Conservation (phyloP, 2,888 invertebrate species). For the Melitaea athalia region DNA sequence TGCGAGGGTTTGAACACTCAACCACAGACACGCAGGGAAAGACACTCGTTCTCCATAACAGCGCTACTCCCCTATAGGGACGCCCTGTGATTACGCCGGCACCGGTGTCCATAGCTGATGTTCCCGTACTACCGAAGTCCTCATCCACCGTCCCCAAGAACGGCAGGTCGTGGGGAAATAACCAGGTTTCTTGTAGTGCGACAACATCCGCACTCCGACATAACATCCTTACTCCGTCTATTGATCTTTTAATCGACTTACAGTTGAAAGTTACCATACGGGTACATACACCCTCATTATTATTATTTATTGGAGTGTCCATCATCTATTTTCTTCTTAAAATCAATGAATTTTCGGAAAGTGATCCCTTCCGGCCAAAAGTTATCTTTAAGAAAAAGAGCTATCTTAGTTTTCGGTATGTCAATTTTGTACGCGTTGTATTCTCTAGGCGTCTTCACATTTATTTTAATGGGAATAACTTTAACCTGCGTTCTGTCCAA, state of each 20-base stretch:
- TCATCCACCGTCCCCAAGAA: neutral
- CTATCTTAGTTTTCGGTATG: neutral
- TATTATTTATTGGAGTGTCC: slow-evolving; percentile 1
- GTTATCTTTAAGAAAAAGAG: neutral
- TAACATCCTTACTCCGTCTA: too few species aligned
- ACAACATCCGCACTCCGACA: too few species aligned
- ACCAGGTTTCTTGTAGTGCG: too few species aligned
- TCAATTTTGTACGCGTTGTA: neutral
- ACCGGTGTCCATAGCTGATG: slow-evolving; percentile 7
- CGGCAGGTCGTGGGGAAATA: too few species aligned
- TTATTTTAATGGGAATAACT: slow-evolving; percentile 22
- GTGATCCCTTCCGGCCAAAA: neutral
- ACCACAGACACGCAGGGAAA: slow-evolving; percentile 4
- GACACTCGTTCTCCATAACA: slow-evolving; percentile 11
- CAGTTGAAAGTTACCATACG: neutral
- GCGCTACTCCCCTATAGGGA: slow-evolving; percentile 17
- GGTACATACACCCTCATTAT: neutral
- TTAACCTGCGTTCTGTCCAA: slow-evolving; percentile 24
- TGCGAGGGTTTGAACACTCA: neutral
- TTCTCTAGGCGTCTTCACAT: neutral
- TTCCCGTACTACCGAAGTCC: slow-evolving; percentile 15
- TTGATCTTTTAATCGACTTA: too few species aligned
- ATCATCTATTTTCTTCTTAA: neutral
- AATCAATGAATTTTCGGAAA: neutral
- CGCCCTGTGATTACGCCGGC: slow-evolving; percentile 4